phyloP scores from a whole-genome alignment of 2,797 vertebrate species.

The Megalops cyprinoides region DNA sequence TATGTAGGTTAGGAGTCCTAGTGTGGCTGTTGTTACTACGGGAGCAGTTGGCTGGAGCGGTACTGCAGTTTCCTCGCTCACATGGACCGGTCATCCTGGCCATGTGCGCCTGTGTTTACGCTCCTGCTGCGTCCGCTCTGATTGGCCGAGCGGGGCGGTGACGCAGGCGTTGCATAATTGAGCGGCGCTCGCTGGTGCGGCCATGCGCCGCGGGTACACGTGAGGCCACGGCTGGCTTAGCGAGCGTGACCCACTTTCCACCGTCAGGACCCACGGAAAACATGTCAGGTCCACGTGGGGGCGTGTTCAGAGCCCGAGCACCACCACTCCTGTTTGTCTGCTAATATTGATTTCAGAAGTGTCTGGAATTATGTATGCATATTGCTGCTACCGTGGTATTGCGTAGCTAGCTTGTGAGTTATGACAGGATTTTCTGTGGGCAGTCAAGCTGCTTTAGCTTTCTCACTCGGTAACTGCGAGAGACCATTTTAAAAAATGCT shows the following conservation, averaged over 20 bases:
- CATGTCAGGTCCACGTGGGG: constrained; percentile 69
- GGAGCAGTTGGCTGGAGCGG: constrained; percentile 34
- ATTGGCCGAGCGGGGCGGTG: constrained; percentile 77
- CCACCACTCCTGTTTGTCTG: not conserved
- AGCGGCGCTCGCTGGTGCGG: constrained; percentile 47
- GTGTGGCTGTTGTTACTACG: constrained; percentile 50
- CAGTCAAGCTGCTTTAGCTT: no score
- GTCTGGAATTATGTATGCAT: no score
- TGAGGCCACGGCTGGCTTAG: constrained; percentile 65
- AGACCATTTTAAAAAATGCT: no score
- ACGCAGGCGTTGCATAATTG: constrained; percentile 83
- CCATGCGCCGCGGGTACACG: constrained; percentile 76
- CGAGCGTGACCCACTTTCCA: constrained; percentile 78
- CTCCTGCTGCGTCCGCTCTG: constrained; percentile 67
- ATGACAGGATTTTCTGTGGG: no score
- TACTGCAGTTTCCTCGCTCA: constrained; percentile 71
- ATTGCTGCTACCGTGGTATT: no score
- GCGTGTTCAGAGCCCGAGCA: constrained; percentile 38
- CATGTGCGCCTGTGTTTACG: constrained; percentile 93
- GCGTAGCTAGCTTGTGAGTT: no score
- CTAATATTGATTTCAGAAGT: not conserved
- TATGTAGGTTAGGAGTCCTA: constrained; percentile 58
- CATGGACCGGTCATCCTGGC: constrained; percentile 81
- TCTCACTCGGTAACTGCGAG: no score
- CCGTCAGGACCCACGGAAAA: constrained; percentile 37